Evolutionary conservation across 1,140 invertebrate genomes (phyloP), one percentile per base, ranked within the genome.

Genomic region (Papilio polytes): DNA sequence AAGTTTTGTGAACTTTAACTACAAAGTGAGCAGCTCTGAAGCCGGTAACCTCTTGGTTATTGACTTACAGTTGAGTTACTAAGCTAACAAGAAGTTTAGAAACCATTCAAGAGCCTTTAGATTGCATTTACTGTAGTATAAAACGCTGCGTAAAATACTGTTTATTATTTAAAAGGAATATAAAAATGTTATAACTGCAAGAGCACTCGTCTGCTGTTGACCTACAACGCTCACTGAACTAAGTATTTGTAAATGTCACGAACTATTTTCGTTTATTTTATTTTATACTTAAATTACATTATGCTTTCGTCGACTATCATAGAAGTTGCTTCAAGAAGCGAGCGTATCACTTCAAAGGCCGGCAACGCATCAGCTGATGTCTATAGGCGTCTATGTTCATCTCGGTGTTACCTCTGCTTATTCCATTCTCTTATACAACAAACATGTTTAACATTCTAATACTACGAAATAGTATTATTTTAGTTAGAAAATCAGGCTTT

Each of bases 71-170:
- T 70, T 31, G 12, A 70, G 22, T 70, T 36, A 70, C 63, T 70
- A 31, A 31, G 26, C 22, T 31, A 70, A 70, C 63, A 70, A 70
- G 63, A 70, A 70, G 63, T 70, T 70, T 36, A 36, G 63, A 70
- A 31, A 70, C 4, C 22, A 70, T 26, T 26, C 26, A 2, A 26
- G 26, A 66, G 22, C 63, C 13, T 66, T 66, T 26, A 66, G 22
- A 6, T 15, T 31, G 26, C 31, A 66, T 66, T 66, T 31, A 66
- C 63, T 66, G 10, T 66, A 66, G 9, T 26, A 4, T 31, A 66
- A 15, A 66, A 66, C 63, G 63, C 22, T 66, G 9, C 22, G 22
- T 66, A 66, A 66, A 31, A 66, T 31, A 22, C 56, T 6, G 20
- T 20, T 56, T 20, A 63, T 2, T 66, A 31, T 66, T 66, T 63